A percentile compares a stretch with the other conserved stretches of the same genome.
Evolutionary conservation across 2,113 vertebrate species (phyloP).

Genomic region (Elephas maximus): DNA sequence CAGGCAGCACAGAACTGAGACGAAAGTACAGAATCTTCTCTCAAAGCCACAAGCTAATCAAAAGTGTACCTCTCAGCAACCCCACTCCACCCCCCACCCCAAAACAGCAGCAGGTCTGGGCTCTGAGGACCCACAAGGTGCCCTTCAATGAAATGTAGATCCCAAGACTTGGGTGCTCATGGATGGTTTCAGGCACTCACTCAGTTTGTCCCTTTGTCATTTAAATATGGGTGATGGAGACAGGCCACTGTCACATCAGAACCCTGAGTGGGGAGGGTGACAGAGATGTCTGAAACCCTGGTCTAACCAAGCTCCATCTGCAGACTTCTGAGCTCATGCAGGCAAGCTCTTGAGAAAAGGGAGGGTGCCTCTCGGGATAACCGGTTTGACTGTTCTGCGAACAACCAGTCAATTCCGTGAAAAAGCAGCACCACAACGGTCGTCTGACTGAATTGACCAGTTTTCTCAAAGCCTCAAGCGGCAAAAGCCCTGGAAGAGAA

Average conservation of each 20-base stretch:
- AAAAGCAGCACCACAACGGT: neutral
- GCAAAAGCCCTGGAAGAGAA: neutral
- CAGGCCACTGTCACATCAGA: neutral
- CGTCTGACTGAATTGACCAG: neutral
- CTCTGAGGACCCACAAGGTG: neutral
- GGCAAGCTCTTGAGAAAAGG: neutral
- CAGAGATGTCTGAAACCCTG: neutral
- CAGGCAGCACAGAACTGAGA: neutral
- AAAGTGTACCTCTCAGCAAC: neutral
- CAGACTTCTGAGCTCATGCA: neutral
- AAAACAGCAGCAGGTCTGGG: neutral
- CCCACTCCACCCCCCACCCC: neutral
- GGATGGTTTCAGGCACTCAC: neutral
- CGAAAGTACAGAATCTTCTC: neutral
- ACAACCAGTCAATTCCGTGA: neutral
- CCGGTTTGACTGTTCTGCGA: neutral
- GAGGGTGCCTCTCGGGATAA: neutral
- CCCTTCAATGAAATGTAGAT: neutral
- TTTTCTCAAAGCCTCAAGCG: neutral
- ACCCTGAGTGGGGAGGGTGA: neutral
- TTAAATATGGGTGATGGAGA: neutral
- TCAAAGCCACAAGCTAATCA: neutral
- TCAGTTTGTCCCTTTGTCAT: neutral
- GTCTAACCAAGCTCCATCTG: neutral
- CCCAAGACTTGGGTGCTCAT: neutral